Conservation (phyloP, 1,140 invertebrate species). For the Bombus waltoni region DNA sequence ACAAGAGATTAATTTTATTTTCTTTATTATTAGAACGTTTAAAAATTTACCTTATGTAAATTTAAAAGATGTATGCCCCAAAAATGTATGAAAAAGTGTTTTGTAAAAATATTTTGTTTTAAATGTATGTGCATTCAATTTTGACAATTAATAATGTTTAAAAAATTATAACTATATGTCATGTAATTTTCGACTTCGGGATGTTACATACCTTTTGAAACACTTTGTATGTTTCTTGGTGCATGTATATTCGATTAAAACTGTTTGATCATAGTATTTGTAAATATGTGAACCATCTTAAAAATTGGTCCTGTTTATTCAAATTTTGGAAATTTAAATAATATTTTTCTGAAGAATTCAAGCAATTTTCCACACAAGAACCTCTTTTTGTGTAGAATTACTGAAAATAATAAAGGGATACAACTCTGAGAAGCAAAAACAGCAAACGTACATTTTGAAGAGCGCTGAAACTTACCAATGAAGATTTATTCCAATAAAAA, state of each 20-base stretch:
- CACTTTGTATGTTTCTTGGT: slow-evolving; percentile 35
- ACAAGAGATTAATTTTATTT: not conserved
- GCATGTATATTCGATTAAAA: slow-evolving; percentile 32
- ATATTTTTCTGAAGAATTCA: slow-evolving; percentile 24
- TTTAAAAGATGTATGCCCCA: not conserved
- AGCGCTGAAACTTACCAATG: slow-evolving; percentile 29
- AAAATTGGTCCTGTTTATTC: slow-evolving; percentile 17
- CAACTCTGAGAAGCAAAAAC: slow-evolving; percentile 23
- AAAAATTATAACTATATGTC: slow-evolving; percentile 23
- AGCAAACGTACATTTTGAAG: slow-evolving; percentile 27
- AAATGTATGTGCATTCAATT: slow-evolving; percentile 22
- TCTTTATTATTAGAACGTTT: not conserved
- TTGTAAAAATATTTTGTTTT: not conserved
- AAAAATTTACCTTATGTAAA: not conserved
- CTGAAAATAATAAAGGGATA: slow-evolving; percentile 46
- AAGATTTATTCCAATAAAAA: slow-evolving; percentile 36
- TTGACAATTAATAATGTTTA: slow-evolving; percentile 19
- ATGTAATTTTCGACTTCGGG: slow-evolving; percentile 29
- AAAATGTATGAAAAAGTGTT: not conserved
- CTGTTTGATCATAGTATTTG: slow-evolving; percentile 29
- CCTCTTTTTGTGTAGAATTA: slow-evolving; percentile 41
- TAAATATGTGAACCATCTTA: slow-evolving; percentile 19
- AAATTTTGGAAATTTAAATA: slow-evolving; percentile 28
- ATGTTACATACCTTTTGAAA: slow-evolving; percentile 46
- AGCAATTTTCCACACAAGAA: slow-evolving; percentile 37